These are phyloP conservation scores for Chironomus tepperi DNA, from an alignment of 1,140 invertebrate genomes.

Conservation along the genomic window DNA sequence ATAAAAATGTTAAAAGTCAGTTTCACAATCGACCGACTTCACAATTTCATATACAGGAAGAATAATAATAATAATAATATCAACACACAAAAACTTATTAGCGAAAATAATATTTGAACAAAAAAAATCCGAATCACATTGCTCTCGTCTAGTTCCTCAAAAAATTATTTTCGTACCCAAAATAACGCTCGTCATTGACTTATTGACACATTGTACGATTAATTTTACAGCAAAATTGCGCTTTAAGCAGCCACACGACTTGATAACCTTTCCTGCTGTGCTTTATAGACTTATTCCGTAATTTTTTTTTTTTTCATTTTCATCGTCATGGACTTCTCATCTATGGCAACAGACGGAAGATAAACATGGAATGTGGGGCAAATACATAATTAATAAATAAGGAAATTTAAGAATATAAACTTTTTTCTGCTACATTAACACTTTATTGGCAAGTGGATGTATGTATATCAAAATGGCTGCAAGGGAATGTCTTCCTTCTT, in stretches of 20 bases:
- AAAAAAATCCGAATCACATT: too few relatives aligned
- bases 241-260: background rate
- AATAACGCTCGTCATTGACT: background rate
- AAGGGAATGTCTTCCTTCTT: background rate
- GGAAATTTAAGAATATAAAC: background rate
- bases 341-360: slow-evolving; percentile 22
- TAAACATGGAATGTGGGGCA: background rate
- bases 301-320: slow-evolving; percentile 4
- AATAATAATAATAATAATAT: too few relatives aligned
- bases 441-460: background rate
- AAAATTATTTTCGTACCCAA: background rate
- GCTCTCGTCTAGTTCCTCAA: too few relatives aligned
- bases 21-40: too few relatives aligned
- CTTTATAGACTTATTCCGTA: background rate
- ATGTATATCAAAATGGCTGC: slow-evolving; percentile 6
- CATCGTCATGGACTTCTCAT: background rate
- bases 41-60: too few relatives aligned
- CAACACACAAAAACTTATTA: too few relatives aligned
- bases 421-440: background rate
- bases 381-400: background rate
- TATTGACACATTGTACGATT: background rate
- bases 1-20: too few relatives aligned
- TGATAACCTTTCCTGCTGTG: background rate
- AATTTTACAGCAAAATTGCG: background rate
- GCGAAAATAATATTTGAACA: too few relatives aligned